These are phyloP conservation scores for Tribolium madens DNA, from an alignment of 1,140 invertebrate species.

Conservation along the genomic window DNA sequence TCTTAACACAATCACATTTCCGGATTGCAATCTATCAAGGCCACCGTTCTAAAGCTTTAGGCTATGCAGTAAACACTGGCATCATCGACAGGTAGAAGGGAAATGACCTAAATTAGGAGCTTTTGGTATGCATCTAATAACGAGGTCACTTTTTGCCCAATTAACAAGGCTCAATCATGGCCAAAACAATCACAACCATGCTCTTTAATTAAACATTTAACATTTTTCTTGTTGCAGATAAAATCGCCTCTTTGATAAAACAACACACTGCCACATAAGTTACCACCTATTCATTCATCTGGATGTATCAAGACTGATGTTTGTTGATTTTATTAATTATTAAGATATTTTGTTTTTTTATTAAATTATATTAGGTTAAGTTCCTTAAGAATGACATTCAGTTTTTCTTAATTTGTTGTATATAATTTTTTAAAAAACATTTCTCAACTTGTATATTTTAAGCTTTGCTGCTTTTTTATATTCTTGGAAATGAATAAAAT, in stretches of 20 bases:
- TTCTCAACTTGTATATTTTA: constrained; percentile 34
- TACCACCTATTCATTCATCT: constrained; percentile 61
- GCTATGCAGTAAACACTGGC: constrained; percentile 25
- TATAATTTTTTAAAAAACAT: constrained; percentile 40
- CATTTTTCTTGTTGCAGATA: constrained; percentile 59
- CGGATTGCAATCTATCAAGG: constrained; percentile 54
- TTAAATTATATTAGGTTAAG: constrained; percentile 65
- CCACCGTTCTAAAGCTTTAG: constrained; percentile 53
- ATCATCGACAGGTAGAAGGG: constrained; percentile 32
- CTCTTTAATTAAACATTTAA: not conserved
- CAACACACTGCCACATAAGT: constrained; percentile 64
- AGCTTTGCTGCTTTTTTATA: constrained; percentile 41
- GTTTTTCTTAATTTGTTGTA: constrained; percentile 48
- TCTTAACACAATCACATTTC: constrained; percentile 46
- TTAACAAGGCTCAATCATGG: constrained; percentile 28
- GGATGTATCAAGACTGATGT: constrained; percentile 65
- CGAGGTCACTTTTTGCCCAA: constrained; percentile 18
- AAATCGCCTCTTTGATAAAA: constrained; percentile 41
- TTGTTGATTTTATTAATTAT: constrained; percentile 65
- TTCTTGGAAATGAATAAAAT: constrained; percentile 44
- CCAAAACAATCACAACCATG: constrained; percentile 2
- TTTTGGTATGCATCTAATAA: constrained; percentile 2
- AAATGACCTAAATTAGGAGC: constrained; percentile 20
- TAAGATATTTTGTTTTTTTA: constrained; percentile 61
- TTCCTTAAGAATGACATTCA: constrained; percentile 57